Percentiles rank a stretch among this genome's conserved stretches.
Evolutionary conservation across 2,888 invertebrate genomes (phyloP).

Genomic region (Oxycera nigricornis): DNA sequence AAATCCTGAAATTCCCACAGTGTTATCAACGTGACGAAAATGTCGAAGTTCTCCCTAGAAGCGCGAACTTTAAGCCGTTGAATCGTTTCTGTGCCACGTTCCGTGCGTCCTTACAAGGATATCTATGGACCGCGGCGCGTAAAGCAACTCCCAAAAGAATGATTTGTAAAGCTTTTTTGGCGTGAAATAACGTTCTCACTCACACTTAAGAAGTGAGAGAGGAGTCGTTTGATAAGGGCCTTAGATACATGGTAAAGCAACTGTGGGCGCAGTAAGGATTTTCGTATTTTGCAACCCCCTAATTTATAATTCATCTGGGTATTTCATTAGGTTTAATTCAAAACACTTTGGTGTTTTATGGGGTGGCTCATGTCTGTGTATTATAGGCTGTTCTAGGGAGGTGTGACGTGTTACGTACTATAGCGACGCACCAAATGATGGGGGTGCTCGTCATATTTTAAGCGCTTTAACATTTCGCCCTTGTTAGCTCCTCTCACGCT

Average conservation of each 20-base stretch:
- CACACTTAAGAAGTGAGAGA: background rate
- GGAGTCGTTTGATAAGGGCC: background rate
- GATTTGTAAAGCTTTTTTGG: slow-evolving; percentile 29
- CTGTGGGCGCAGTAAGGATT: background rate
- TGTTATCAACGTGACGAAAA: too few species aligned
- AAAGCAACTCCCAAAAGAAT: slow-evolving; percentile 36
- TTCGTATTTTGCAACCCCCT: slow-evolving; percentile 42
- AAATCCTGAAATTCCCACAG: too few species aligned
- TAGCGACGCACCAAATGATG: background rate
- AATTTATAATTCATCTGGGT: slow-evolving; percentile 53
- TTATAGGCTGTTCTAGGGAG: slow-evolving; percentile 20
- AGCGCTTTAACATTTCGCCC: slow-evolving; percentile 9
- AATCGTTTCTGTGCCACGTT: slow-evolving; percentile 1
- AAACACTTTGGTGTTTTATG: slow-evolving; percentile 51
- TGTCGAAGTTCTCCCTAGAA: background rate
- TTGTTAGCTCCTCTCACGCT: slow-evolving; percentile 7
- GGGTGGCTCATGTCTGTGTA: slow-evolving; percentile 38
- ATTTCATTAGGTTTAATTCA: slow-evolving; percentile 53
- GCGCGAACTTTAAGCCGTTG: slow-evolving; percentile 7
- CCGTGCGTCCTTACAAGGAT: slow-evolving; percentile 8
- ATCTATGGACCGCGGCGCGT: slow-evolving; percentile 37
- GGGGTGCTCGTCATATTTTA: slow-evolving; percentile 31
- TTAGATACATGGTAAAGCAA: background rate
- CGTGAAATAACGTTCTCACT: slow-evolving; percentile 16
- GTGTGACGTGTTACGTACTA: slow-evolving; percentile 5